phyloP scores from a whole-genome alignment of 2,113 vertebrate species.

The Gallinago paraguaiae region DNA sequence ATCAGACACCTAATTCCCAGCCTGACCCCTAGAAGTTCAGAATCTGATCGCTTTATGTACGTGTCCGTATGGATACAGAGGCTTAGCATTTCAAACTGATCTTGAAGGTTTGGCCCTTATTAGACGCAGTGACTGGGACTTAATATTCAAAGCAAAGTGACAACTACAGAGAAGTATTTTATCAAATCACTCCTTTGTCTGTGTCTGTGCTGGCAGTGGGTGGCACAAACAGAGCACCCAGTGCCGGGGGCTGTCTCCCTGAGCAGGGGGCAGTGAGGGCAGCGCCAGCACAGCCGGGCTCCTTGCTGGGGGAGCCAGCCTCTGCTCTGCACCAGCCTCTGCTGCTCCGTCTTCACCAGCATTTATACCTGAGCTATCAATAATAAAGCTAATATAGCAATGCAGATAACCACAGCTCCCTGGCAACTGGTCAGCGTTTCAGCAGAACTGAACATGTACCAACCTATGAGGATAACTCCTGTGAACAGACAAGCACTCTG shows the following conservation, averaged over 20 bases:
- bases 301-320: not conserved
- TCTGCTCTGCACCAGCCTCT: not conserved
- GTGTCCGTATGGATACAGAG: fast-evolving
- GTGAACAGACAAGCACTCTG: not conserved
- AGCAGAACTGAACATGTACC: not conserved
- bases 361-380: not conserved
- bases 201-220: not conserved
- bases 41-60: not conserved
- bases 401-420: not conserved
- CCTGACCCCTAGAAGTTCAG: not conserved
- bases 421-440: not conserved
- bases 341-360: not conserved
- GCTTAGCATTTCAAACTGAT: not conserved
- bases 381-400: not conserved
- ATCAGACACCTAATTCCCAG: not conserved
- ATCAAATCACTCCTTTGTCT: not conserved
- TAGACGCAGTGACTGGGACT: not conserved
- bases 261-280: fast-evolving
- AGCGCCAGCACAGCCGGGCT: not conserved
- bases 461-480: not conserved
- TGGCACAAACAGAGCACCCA: fast-evolving
- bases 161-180: not conserved
- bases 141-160: not conserved
- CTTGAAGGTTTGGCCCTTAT: not conserved
- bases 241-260: fast-evolving